Evolutionary conservation across 2,888 invertebrate species (phyloP).

Genomic region (Geophilus truncorum): DNA sequence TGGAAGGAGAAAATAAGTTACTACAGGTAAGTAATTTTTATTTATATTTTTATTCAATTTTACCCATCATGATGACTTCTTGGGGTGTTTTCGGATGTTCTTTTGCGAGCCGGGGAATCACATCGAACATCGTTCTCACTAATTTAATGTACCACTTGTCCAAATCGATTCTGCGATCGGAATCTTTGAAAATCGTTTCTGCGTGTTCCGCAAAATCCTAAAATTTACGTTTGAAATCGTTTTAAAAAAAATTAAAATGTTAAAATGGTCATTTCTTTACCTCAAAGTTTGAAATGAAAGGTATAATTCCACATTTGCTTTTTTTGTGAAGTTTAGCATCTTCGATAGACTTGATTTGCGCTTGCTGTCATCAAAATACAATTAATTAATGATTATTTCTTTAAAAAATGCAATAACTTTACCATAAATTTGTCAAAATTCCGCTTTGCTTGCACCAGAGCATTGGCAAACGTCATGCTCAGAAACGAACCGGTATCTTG

Average conservation of each 20-base stretch:
- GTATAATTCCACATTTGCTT: constrained; percentile 81
- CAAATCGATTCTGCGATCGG: constrained; percentile 79
- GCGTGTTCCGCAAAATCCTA: constrained; percentile 77
- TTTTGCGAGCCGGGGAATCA: constrained; percentile 67
- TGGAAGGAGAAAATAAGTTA: constrained; percentile 47
- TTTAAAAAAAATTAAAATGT: too few species aligned
- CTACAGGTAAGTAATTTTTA: background rate
- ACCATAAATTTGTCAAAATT: constrained; percentile 87
- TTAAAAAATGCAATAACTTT: constrained; percentile 38
- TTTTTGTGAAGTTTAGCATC: constrained; percentile 69
- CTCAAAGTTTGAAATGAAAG: constrained; percentile 85
- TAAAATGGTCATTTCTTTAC: constrained; percentile 46
- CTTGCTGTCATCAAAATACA: constrained; percentile 42
- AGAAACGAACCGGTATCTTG: constrained; percentile 81
- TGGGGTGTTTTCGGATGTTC: constrained; percentile 89
- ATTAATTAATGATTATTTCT: background rate
- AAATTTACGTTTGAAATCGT: too few species aligned
- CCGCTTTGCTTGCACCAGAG: constrained; percentile 78
- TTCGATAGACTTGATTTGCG: constrained; percentile 57
- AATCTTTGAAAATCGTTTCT: constrained; percentile 79
- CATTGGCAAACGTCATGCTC: constrained; percentile 78
- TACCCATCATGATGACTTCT: constrained; percentile 84
- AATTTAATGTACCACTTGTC: constrained; percentile 85
- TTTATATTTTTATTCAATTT: constrained; percentile 35
- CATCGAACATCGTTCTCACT: constrained; percentile 76